A percentile compares a stretch with the other conserved stretches of the same genome.
Evolutionary conservation across 2,113 vertebrate species (phyloP).

Genomic region (Thinocorus orbignyianus): DNA sequence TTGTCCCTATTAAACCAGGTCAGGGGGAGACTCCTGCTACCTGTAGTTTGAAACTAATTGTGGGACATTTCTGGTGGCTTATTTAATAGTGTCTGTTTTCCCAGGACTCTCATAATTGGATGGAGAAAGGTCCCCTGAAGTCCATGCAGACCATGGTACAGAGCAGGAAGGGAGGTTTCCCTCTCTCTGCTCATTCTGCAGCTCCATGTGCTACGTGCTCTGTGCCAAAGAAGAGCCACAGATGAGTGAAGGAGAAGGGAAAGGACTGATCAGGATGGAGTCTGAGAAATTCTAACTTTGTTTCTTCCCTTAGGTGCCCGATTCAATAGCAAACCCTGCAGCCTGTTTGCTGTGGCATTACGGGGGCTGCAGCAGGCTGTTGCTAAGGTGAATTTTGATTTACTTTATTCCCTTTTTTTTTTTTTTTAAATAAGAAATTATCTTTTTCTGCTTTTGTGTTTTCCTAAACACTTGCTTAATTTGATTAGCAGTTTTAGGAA

Average conservation of each 20-base stretch:
- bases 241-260: background rate
- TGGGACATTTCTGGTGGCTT: background rate
- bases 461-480: background rate
- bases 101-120: background rate
- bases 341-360: background rate
- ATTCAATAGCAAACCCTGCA: background rate
- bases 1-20: background rate
- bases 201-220: rapidly evolving
- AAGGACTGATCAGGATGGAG: background rate
- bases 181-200: background rate
- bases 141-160: rapidly evolving
- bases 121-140: background rate
- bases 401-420: background rate
- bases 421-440: background rate
- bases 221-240: background rate
- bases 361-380: rapidly evolving
- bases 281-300: background rate
- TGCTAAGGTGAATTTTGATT: background rate
- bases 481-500: background rate
- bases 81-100: background rate
- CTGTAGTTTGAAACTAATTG: background rate
- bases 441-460: background rate
- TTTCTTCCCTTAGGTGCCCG: background rate
- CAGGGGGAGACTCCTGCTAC: background rate
- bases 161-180: background rate